Evolutionary conservation across 2,797 vertebrate genomes (phyloP).

Genomic region (Notamacropus eugenii): DNA sequence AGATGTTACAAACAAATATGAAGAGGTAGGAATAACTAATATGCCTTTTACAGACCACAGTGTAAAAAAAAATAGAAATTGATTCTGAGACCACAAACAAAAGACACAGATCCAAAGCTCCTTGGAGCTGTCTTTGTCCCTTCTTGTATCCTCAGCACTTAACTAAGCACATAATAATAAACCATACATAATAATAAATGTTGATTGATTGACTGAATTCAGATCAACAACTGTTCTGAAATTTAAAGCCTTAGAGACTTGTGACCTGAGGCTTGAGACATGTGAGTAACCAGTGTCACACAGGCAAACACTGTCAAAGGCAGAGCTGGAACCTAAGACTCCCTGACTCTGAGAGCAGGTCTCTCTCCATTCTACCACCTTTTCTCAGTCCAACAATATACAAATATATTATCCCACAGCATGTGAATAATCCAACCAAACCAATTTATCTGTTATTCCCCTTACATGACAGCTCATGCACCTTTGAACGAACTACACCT

Average conservation of each 20-base stretch:
- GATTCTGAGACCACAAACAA: background rate
- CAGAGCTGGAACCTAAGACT: background rate
- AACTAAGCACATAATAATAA: background rate
- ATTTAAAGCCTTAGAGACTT: background rate
- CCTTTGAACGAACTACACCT: background rate
- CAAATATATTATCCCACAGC: background rate
- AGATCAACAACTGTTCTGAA: background rate
- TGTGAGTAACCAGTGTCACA: conserved; percentile 16
- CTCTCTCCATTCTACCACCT: background rate
- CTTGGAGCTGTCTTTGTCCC: background rate
- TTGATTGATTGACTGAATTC: background rate
- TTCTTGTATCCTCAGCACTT: background rate
- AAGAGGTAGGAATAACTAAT: background rate
- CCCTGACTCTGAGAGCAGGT: background rate
- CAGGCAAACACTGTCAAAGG: background rate
- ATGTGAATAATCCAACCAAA: background rate
- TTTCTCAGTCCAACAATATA: background rate
- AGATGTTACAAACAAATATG: background rate
- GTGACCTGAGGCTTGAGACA: background rate
- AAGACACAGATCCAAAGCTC: background rate
- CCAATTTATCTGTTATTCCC: background rate
- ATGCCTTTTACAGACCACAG: no score
- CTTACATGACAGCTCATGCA: background rate
- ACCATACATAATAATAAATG: background rate
- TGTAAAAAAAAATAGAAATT: background rate